phyloP scores from a whole-genome alignment of 2,113 vertebrate species.

The Galeopterus variegatus region DNA sequence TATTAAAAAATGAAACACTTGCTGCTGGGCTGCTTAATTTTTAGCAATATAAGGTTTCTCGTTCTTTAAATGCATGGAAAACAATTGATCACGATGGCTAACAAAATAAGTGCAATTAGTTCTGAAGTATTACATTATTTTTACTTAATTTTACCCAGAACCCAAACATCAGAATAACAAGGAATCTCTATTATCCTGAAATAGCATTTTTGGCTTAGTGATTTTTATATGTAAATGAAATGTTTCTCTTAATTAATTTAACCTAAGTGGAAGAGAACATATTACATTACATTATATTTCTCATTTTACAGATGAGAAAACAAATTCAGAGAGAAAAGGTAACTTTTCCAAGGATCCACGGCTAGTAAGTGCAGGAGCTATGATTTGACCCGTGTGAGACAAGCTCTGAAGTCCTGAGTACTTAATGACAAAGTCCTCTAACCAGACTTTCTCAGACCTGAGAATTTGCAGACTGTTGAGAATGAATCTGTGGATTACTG shows the following conservation, averaged over 20 bases:
- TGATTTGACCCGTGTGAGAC: neutral
- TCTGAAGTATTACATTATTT: slow-evolving; percentile 1
- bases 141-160: slow-evolving; percentile 39
- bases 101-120: slow-evolving; percentile 52
- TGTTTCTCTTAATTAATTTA: slow-evolving; percentile 43
- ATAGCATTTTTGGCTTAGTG: neutral
- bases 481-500: neutral
- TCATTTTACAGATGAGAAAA: slow-evolving; percentile 31
- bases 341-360: neutral
- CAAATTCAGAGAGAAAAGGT: neutral
- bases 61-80: slow-evolving; percentile 28
- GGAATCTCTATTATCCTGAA: neutral
- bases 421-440: neutral
- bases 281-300: neutral
- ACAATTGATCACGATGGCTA: neutral
- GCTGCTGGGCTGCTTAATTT: neutral
- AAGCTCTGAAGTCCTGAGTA: neutral
- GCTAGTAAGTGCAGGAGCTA: neutral
- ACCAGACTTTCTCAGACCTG: neutral
- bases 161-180: neutral
- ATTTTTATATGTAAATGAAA: slow-evolving; percentile 28
- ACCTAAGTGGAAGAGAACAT: neutral
- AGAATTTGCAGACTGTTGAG: neutral
- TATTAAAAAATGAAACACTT: slow-evolving; percentile 54
- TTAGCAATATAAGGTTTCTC: slow-evolving; percentile 40